Base-by-base conservation (phyloP, 2,888 invertebrate genomes). In the Portevinia maculata region DNA sequence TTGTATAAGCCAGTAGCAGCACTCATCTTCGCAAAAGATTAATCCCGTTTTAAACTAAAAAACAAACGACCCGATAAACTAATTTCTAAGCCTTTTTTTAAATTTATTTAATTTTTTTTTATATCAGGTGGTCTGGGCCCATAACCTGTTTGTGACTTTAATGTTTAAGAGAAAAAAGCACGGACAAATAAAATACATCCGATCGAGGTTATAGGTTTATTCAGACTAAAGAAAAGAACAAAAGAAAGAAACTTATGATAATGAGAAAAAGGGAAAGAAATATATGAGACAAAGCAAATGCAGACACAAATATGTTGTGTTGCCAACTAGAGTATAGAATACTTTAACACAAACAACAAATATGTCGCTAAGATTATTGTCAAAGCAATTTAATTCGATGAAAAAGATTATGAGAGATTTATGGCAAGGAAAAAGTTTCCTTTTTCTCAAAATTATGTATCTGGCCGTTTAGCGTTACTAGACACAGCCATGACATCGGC, bases 71-170 rank as follows among this genome's bases (percentile, higher is more conserved):
- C n/a, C n/a, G n/a, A n/a, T n/a, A n/a, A n/a, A n/a, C n/a, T n/a
- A n/a, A n/a, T n/a, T n/a, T n/a, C n/a, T n/a, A n/a, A n/a, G n/a
- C n/a, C n/a, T n/a, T n/a, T n/a, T n/a, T n/a, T 7, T 30, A 8
- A 8, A 30, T 19, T 55, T n/a, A 21, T 17, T 37, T 2, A 21
- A 21, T 37, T 55, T 55, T 28, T 28, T 24, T 24, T 41, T 0
- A 28, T 41, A 13, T 28, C 21, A 24, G 9, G 44, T 6, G 3
- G 46, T 15, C 52, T 64, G 64, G 64, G 64, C 52, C 39, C 64
- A 64, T 64, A 64, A 52, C 64, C 52, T 64, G 2, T 52, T 64
- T 7, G n/a, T n/a, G n/a, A n/a, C n/a, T n/a, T n/a, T n/a, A n/a
- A n/a, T n/a, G n/a, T n/a, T n/a, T n/a, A n/a, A n/a, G n/a, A n/a